A percentile compares a stretch with the other conserved stretches of the same genome.
Conservation (phyloP, 2,888 invertebrate species). For the Ypsolopha scabrella region DNA sequence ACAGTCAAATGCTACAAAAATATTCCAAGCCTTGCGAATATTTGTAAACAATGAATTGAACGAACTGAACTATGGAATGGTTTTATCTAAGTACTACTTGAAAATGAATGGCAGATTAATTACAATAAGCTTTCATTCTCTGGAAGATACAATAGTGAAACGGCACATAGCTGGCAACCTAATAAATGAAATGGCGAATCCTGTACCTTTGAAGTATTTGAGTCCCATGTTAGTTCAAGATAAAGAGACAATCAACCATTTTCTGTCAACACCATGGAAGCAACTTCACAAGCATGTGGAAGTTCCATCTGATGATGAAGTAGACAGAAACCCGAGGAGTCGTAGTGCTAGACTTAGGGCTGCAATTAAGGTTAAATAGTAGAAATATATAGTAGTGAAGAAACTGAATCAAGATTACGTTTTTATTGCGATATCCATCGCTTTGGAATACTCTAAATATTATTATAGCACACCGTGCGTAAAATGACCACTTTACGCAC, state of each 20-base stretch:
- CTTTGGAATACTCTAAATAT: too few relatives aligned
- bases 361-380: slow-evolving; percentile 77
- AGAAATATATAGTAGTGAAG: slow-evolving; percentile 34
- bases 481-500: too few relatives aligned
- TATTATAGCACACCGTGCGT: too few relatives aligned
- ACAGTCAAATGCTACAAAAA: slow-evolving; percentile 89
- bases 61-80: slow-evolving; percentile 90
- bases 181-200: slow-evolving; percentile 77
- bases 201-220: slow-evolving; percentile 78
- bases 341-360: slow-evolving; percentile 91
- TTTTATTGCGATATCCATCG: too few relatives aligned
- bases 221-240: slow-evolving; percentile 73
- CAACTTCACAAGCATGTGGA: slow-evolving; percentile 85
- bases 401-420: too few relatives aligned
- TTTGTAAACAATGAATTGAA: slow-evolving; percentile 97
- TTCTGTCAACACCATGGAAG: slow-evolving; percentile 80
- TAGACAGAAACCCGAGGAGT: slow-evolving; percentile 84
- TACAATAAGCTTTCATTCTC: slow-evolving; percentile 90
- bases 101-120: slow-evolving; percentile 84
- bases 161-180: slow-evolving; percentile 86
- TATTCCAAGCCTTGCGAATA: slow-evolving; percentile 93
- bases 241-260: slow-evolving; percentile 69
- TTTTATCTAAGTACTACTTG: slow-evolving; percentile 81
- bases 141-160: slow-evolving; percentile 95
- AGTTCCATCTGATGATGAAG: slow-evolving; percentile 78